A percentile compares a stretch with the other conserved stretches of the same genome.
These are phyloP conservation scores for Coenonympha glycerion DNA, from an alignment of 2,888 invertebrate genomes.

Conservation along the genomic window DNA sequence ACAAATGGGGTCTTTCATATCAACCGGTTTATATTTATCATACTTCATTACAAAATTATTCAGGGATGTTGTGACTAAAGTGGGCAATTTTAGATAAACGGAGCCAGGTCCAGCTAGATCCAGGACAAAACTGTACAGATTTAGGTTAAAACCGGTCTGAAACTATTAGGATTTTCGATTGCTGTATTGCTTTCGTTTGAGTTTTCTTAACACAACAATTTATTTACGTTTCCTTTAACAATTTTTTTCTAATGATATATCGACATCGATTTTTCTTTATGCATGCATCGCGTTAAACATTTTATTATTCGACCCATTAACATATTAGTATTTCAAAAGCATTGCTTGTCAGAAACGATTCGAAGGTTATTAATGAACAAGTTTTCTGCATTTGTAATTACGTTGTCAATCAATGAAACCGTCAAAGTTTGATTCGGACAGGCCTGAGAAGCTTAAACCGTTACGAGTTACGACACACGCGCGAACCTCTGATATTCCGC, in stretches of 20 bases:
- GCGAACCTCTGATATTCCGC: slow-evolving; percentile 53
- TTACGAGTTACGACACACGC: slow-evolving; percentile 55
- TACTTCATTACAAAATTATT: slow-evolving; percentile 2
- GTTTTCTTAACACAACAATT: background rate
- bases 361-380: slow-evolving; percentile 44
- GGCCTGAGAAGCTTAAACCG: slow-evolving; percentile 43
- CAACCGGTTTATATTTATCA: slow-evolving; percentile 11
- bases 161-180: background rate
- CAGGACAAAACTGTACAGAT: background rate
- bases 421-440: slow-evolving; percentile 34
- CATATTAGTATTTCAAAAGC: slow-evolving; percentile 18
- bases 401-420: slow-evolving; percentile 43
- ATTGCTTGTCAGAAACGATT: slow-evolving; percentile 21
- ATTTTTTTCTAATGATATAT: too few relatives aligned
- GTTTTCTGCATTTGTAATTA: slow-evolving; percentile 54
- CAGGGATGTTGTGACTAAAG: background rate
- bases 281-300: background rate
- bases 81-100: background rate
- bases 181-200: background rate
- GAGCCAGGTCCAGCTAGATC: background rate
- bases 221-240: background rate
- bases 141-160: background rate
- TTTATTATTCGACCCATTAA: background rate
- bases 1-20: slow-evolving; percentile 13
- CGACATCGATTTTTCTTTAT: background rate